phyloP scores from a whole-genome alignment of 2,113 vertebrate genomes.

The Boulengeromyrus knoepffleri region DNA sequence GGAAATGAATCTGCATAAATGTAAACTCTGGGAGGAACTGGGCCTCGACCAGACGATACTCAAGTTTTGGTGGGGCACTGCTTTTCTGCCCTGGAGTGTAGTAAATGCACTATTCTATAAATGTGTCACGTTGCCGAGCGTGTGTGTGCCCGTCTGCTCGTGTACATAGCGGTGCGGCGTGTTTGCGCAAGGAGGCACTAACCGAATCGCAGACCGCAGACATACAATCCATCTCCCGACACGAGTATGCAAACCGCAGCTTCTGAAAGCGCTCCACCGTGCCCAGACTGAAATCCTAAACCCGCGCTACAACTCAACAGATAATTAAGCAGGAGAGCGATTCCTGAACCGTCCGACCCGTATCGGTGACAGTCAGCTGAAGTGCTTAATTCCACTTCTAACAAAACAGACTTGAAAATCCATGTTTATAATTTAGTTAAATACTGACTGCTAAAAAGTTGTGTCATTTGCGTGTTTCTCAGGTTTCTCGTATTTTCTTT shows the following conservation, averaged over 20 bases:
- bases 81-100: neutral
- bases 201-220: constrained; percentile 6
- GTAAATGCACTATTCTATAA: neutral
- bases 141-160: neutral
- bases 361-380: neutral
- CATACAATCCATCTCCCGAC: neutral
- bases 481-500: neutral
- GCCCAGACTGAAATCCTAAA: constrained; percentile 1
- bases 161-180: neutral
- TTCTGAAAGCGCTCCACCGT: neutral
- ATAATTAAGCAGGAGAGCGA: constrained; percentile 1
- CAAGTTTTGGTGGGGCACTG: neutral
- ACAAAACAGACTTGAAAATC: neutral
- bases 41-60: neutral
- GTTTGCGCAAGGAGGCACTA: neutral
- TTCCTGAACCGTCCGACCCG: neutral
- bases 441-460: neutral
- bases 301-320: neutral
- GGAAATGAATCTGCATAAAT: constrained; percentile 11
- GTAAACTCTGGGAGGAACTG: neutral
- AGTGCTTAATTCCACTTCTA: neutral
- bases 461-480: neutral
- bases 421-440: neutral
- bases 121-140: neutral
- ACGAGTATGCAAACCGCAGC: neutral